phyloP scores from a whole-genome alignment of 2,113 vertebrate genomes.

The Riparia riparia region DNA sequence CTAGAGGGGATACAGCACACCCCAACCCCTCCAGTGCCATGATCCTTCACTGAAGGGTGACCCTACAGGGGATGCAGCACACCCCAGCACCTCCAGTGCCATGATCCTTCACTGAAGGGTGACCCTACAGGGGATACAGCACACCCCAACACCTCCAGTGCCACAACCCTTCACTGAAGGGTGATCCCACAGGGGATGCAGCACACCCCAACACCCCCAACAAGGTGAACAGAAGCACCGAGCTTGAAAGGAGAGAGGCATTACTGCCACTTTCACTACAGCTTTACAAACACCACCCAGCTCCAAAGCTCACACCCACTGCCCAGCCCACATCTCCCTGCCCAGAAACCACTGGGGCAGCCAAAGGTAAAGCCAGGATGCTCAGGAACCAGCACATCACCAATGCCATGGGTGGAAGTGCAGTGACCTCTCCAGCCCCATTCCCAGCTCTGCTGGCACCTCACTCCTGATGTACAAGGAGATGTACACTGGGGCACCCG shows the following conservation, averaged over 20 bases:
- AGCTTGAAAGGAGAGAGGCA: background rate
- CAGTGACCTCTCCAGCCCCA: background rate
- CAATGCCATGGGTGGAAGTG: accelerated
- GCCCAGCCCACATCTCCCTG: background rate
- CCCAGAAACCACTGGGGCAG: background rate
- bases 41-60: accelerated
- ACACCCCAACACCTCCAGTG: background rate
- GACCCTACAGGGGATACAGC: background rate
- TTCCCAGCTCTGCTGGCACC: background rate
- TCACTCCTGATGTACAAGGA: background rate
- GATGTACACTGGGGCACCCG: background rate
- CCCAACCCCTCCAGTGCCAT: background rate
- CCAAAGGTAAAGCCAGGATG: background rate
- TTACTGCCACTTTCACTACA: background rate
- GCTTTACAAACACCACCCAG: background rate
- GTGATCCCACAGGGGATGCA: background rate
- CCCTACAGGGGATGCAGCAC: background rate
- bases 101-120: accelerated
- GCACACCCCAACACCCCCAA: background rate
- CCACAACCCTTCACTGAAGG: background rate
- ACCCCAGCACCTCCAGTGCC: background rate
- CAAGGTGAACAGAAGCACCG: background rate
- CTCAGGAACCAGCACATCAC: background rate
- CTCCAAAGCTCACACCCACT: background rate
- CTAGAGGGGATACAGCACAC: background rate